phyloP scores from a whole-genome alignment of 2,113 vertebrate genomes.

The Gorsachius goisagi region DNA sequence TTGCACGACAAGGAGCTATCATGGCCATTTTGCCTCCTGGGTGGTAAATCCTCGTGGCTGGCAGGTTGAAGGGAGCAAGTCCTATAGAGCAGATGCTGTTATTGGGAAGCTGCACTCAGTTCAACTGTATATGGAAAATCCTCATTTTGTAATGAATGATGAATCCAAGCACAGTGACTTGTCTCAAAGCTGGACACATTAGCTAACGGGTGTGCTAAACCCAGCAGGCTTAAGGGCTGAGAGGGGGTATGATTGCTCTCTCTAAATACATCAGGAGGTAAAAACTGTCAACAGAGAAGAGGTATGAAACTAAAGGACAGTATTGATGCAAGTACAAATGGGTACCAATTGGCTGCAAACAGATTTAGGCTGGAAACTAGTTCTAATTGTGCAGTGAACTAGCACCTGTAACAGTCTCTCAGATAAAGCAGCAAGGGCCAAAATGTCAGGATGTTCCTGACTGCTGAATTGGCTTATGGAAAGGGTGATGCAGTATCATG shows the following conservation, averaged over 20 bases:
- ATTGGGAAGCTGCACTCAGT: not conserved
- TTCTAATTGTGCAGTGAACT: not conserved
- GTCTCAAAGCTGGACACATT: not conserved
- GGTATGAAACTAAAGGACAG: not conserved
- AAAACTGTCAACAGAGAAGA: not conserved
- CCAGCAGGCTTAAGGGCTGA: not conserved
- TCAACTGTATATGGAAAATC: not conserved
- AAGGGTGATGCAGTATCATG: not conserved
- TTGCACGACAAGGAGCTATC: not conserved
- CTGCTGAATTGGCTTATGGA: not conserved
- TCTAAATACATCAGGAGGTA: not conserved
- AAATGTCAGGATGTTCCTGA: fast-evolving
- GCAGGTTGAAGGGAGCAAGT: not conserved
- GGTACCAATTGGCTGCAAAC: not conserved
- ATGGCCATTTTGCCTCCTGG: not conserved
- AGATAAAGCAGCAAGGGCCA: not conserved
- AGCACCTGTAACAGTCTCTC: not conserved
- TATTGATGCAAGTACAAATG: no score
- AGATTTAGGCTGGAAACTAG: not conserved
- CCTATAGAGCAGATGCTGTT: not conserved
- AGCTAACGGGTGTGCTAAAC: not conserved
- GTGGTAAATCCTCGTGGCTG: not conserved
- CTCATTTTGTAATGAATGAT: not conserved
- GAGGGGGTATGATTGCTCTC: not conserved
- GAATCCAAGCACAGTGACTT: not conserved